Evolutionary conservation across 35 echinoderm and acorn worm genomes (phyloP).

Genomic region (Apostichopus parvimensis): DNA sequence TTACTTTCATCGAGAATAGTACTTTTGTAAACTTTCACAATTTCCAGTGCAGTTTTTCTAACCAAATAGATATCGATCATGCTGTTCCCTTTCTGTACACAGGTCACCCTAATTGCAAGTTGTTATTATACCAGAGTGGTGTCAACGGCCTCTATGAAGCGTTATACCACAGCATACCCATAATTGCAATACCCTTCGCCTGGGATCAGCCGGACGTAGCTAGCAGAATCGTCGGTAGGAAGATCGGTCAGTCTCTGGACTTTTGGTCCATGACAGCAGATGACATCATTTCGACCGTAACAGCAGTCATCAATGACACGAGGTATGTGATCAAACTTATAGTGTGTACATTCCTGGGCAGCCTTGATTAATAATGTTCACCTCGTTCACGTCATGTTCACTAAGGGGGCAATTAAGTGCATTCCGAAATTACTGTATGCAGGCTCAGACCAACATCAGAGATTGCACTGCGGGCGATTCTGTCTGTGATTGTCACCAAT

Average conservation of each 20-base stretch:
- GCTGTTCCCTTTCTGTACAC: background rate
- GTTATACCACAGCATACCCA: conserved; percentile 54
- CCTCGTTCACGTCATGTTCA: too few species aligned
- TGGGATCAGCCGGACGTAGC: conserved; percentile 60
- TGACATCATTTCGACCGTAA: background rate
- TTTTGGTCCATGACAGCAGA: conserved; percentile 47
- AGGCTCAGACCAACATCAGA: too few species aligned
- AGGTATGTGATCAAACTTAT: conserved; percentile 2
- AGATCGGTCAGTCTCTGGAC: conserved; percentile 48
- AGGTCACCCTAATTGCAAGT: conserved; percentile 61
- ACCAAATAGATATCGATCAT: too few species aligned
- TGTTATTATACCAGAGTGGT: conserved; percentile 66
- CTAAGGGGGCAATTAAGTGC: too few species aligned
- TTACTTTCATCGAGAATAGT: too few species aligned
- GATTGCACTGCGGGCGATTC: too few species aligned
- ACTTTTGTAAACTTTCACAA: background rate
- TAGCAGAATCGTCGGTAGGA: conserved; percentile 50
- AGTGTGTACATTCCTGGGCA: too few species aligned
- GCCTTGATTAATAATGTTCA: too few species aligned
- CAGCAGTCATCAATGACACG: conserved; percentile 32
- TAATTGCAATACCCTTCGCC: conserved; percentile 58
- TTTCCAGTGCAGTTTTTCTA: background rate
- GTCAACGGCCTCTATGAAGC: conserved; percentile 68
- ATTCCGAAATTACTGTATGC: too few species aligned
- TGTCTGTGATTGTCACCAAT: too few species aligned